Evolutionary conservation across 2,113 vertebrate species (phyloP).

Genomic region (Sclerurus mexicanus): DNA sequence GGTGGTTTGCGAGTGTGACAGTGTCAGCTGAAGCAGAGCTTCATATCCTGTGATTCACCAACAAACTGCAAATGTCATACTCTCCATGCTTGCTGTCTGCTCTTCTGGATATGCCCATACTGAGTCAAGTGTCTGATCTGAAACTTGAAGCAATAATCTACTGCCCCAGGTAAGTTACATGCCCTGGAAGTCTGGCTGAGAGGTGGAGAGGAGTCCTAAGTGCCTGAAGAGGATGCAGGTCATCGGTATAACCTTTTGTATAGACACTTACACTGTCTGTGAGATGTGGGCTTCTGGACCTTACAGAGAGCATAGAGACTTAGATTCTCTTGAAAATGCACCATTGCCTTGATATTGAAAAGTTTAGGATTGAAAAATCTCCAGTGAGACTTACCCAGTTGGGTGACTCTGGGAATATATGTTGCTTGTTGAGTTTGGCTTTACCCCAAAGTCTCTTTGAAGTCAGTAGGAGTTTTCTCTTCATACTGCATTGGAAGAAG

Average conservation of each 20-base stretch:
- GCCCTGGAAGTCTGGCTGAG: not conserved
- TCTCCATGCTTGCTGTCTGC: not conserved
- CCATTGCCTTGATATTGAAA: not conserved
- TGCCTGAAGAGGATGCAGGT: rapidly evolving
- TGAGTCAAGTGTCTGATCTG: not conserved
- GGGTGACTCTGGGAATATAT: not conserved
- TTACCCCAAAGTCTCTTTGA: not conserved
- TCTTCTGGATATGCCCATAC: not conserved
- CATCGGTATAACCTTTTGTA: not conserved
- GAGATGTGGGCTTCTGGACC: not conserved
- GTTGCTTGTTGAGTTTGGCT: not conserved
- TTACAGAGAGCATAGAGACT: not conserved
- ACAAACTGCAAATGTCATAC: not conserved
- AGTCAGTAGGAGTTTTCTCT: not conserved
- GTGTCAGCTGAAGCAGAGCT: not conserved
- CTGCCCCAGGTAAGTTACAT: not conserved
- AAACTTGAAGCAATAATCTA: not conserved
- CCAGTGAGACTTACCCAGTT: not conserved
- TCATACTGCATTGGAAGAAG: not conserved
- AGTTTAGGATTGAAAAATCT: not conserved
- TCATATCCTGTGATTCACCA: not conserved
- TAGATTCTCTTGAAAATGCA: not conserved
- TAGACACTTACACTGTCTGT: not conserved
- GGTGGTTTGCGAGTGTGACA: not conserved
- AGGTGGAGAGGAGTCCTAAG: not conserved